Evolutionary conservation across 1,140 invertebrate genomes (phyloP), one percentile per base, ranked within the genome.

Genomic region (Apis cerana): DNA sequence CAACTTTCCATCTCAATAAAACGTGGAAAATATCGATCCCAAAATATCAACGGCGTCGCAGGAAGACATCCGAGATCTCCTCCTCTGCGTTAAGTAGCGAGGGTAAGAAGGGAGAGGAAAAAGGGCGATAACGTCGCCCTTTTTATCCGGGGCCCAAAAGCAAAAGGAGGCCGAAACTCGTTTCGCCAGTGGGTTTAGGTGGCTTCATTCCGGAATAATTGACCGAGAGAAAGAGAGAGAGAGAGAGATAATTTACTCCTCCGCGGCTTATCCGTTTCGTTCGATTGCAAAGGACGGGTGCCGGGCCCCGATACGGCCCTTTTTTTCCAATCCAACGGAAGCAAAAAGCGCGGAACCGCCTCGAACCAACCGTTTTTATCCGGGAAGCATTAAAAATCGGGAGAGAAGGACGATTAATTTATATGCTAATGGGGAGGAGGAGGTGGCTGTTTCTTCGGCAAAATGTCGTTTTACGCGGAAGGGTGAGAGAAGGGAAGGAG

Each of bases 151-250:
- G 33, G 62, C 33, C 33, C 27, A 56, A 52, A 11, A 54, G 69
- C 71, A 68, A 85, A 86, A 85, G 85, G 71, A 79, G 75, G 82
- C 83, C 80, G 85, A 87, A 88, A 87, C 85, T 82, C 77, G 87
- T 88, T 88, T 85, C 75, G 83, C 83, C 75, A 87, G 83, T 88
- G 75, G 82, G 85, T 83, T 87, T 82, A 82, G 79, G 85, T 43
- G 5, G 79, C 68, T 74, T 80, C 80, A 65, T 33, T 87, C 80
- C 48, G 85, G 83, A 85, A 87, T 88, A 88, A 88, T 87, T 88
- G 85, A 75, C 83, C 87, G 79, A 78, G 82, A 64, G 52, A 59
- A 56, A 43, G 67, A 59, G 15, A 11, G 4, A 21, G 27, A 23
- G 17, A 33, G 52, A 56, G 52, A 77, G 85, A 87, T 87, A 86